These are phyloP conservation scores for Caenorhabditis elegans DNA, from an alignment of 1,140 invertebrate genomes.

Conservation along the genomic window DNA sequence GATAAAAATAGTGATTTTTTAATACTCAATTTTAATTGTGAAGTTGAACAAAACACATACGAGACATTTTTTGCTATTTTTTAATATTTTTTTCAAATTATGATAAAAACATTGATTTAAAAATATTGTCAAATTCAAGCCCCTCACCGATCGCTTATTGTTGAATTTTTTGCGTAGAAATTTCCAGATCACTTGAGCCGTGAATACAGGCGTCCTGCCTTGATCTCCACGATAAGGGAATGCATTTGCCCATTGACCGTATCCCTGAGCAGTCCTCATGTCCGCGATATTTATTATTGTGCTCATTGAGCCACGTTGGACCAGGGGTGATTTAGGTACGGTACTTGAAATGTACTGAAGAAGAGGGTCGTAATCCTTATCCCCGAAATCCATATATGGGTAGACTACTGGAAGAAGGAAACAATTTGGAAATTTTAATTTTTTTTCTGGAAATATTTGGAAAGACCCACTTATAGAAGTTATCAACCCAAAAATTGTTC, in stretches of 20 bases:
- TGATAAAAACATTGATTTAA: no score
- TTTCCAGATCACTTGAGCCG: not conserved
- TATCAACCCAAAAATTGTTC: slow-evolving; percentile 87
- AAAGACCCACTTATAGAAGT: slow-evolving; percentile 74
- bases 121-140: no score
- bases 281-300: not conserved
- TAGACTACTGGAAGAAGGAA: slow-evolving; percentile 55
- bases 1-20: no score
- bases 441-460: not conserved
- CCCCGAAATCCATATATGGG: slow-evolving; percentile 56
- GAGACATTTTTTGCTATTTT: no score
- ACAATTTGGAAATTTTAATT: no score
- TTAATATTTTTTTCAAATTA: no score
- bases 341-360: no score
- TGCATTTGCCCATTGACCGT: not conserved
- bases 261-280: not conserved
- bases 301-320: not conserved
- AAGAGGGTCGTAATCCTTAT: not conserved
- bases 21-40: no score
- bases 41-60: no score
- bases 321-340: not conserved
- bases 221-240: not conserved
- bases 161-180: not conserved
- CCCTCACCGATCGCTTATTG: not conserved
- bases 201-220: not conserved